These are phyloP conservation scores for Spilosoma lubricipeda DNA, from an alignment of 2,888 invertebrate genomes.

Conservation along the genomic window DNA sequence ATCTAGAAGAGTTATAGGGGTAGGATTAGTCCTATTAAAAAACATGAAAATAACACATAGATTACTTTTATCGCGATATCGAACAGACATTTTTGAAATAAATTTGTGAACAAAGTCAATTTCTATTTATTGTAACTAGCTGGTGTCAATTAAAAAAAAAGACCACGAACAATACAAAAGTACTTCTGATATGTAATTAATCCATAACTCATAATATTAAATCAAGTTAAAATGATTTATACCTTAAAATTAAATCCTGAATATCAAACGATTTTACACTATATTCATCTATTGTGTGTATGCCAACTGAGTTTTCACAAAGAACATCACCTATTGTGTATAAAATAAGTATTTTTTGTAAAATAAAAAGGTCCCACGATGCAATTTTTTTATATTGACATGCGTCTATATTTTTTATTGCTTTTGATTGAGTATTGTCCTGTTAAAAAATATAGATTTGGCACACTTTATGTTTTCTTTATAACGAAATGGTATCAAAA, in stretches of 20 bases:
- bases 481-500: background rate
- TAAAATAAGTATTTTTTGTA: conserved; percentile 61
- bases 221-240: conserved; percentile 29
- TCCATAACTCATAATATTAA: background rate
- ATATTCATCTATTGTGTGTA: conserved; percentile 58
- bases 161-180: too few species aligned
- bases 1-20: too few species aligned
- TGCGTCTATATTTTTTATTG: conserved; percentile 61
- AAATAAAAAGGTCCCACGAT: conserved; percentile 77
- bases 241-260: conserved; percentile 22
- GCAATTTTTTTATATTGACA: conserved; percentile 66
- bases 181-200: background rate
- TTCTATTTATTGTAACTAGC: too few species aligned
- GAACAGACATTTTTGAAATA: too few species aligned
- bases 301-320: conserved; percentile 75
- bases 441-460: conserved; percentile 45
- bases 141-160: too few species aligned
- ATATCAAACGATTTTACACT: conserved; percentile 45
- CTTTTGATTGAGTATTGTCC: conserved; percentile 66
- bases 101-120: too few species aligned
- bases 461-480: conserved; percentile 21
- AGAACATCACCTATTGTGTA: conserved; percentile 64
- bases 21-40: too few species aligned
- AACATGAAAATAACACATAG: too few species aligned
- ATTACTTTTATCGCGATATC: too few species aligned